A percentile compares a stretch with the other conserved stretches of the same genome.
Evolutionary conservation across 2,888 invertebrate genomes (phyloP).

Genomic region (Aleiodes leptofemur): DNA sequence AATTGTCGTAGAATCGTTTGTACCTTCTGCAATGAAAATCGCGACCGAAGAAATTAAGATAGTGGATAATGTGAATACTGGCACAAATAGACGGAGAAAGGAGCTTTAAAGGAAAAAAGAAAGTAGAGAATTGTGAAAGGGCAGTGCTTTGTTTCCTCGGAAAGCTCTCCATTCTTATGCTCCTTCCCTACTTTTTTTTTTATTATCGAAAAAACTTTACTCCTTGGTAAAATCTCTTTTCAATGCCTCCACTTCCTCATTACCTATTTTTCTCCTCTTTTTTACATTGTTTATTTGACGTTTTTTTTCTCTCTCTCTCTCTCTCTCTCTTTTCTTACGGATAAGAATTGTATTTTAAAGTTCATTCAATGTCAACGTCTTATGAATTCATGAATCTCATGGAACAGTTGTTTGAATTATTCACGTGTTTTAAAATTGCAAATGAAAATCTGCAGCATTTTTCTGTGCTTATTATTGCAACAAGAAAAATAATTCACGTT

Average conservation of each 20-base stretch:
- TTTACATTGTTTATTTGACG: constrained; percentile 1
- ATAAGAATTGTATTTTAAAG: constrained; percentile 18
- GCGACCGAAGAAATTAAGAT: constrained; percentile 28
- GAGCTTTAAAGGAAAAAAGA: not conserved
- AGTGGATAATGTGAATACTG: constrained; percentile 29
- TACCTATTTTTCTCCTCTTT: constrained; percentile 11
- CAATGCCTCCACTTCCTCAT: constrained; percentile 12
- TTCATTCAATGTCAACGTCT: constrained; percentile 13
- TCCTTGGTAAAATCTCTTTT: constrained; percentile 19
- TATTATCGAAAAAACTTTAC: constrained; percentile 21
- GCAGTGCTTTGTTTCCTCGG: constrained; percentile 18
- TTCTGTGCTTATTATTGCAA: not conserved
- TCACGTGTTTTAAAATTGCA: constrained; percentile 11
- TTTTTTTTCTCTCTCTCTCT: not conserved
- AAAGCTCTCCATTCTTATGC: constrained; percentile 2
- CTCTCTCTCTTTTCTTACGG: not conserved
- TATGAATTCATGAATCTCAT: constrained; percentile 24
- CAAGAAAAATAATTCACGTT: not conserved
- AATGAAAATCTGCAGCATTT: not conserved
- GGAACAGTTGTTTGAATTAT: constrained; percentile 30
- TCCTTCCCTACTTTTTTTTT: not conserved
- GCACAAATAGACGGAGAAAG: constrained; percentile 14
- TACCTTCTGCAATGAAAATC: constrained; percentile 12
- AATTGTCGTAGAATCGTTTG: not conserved
- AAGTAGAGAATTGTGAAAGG: not conserved